Evolutionary conservation across 2,888 invertebrate genomes (phyloP), one percentile per base, ranked within the genome.

Genomic region (Cosmia trapezina): DNA sequence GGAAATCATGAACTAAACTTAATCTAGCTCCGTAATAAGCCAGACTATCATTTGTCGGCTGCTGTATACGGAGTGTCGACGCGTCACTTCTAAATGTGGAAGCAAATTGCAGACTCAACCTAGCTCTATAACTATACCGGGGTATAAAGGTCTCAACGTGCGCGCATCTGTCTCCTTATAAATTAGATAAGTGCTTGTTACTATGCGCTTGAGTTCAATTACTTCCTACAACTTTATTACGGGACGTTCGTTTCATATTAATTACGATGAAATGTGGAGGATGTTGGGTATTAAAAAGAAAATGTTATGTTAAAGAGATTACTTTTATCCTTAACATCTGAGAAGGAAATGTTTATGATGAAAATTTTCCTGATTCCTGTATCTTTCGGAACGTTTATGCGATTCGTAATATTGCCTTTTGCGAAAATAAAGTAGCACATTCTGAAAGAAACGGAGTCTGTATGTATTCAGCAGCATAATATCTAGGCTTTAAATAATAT

Each of bases 171-270:
- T 73, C 82, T 81, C 68, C 59, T 71, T 74, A 78, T 83, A 86
- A 89, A 88, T 89, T 87, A 87, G 85, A 86, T 85, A 87, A 88
- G 83, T 86, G 87, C 78, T 79, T 68, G 76, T 80, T 78, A 65
- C 67, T 56, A 70, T 71, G 79, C 71, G 73, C 69, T 66, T 70
- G 80, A 79, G 79, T 85, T 78, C 76, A 82, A 82, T 82, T 85
- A 80, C 81, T 86, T 86, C 81, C 84, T 84, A 72, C 59, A 65
- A 65, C 54, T 76, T 74, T 74, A 83, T 78, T 76, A 64, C 77
- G 59, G 66, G 60, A 69, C 57, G 61, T 28, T 68, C 56, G 78
- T 73, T 73, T 41, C 28, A 33, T 59, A 66, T 72, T 79, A 65
- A 80, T 82, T 72, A 85, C 59, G 81, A 73, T 78, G 65, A 73